Base-by-base conservation (phyloP, 2,113 vertebrate species). In the Hemiscyllium ocellatum region DNA sequence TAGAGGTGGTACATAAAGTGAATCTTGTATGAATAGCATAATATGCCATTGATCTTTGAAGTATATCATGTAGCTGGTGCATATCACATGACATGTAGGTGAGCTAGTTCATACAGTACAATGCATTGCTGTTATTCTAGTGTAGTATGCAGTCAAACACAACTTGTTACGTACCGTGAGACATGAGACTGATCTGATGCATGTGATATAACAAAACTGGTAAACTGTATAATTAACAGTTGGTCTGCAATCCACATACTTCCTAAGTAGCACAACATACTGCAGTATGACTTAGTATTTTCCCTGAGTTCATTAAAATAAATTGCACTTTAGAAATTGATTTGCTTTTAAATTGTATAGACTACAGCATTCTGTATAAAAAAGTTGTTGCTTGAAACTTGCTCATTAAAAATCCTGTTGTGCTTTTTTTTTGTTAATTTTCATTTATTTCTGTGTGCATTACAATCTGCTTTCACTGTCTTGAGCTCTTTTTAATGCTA, bases 401-500 rank as follows among this genome's bases (percentile, higher is more conserved):
- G 42, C 94, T 95, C 94, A 52, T 70, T 70, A 70, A 94, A 72
- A 94, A 94, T 96, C 96, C 96, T 96, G 61, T 96, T 97, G 96
- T 97, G 97, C 96, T 97, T 95, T 97, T 96, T 97, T 96, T 95
- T 97, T 96, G 97, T 97, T 76, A 33, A 61, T 76, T 97, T 96
- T 97, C 97, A 97, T 96, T 95, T 97, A 97, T 97, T 97, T 98
- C 97, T 98, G 96, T 98, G 97, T 97, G 97, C 96, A 98, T 97
- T 97, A 97, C 97, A 98, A 97, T 97, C 97, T 97, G 97, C 98
- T 98, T 96, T 97, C 97, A 98, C 98, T 98, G 97, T 98, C 97
- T 98, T 98, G 98, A 98, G 98, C 97, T 97, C 97, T 98, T 97
- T 89, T 97, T 98, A 98, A 98, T 98, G 97, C 98, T 97, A 97